These are phyloP conservation scores for Maniola hyperantus DNA, from an alignment of 2,888 invertebrate species.

Conservation along the genomic window DNA sequence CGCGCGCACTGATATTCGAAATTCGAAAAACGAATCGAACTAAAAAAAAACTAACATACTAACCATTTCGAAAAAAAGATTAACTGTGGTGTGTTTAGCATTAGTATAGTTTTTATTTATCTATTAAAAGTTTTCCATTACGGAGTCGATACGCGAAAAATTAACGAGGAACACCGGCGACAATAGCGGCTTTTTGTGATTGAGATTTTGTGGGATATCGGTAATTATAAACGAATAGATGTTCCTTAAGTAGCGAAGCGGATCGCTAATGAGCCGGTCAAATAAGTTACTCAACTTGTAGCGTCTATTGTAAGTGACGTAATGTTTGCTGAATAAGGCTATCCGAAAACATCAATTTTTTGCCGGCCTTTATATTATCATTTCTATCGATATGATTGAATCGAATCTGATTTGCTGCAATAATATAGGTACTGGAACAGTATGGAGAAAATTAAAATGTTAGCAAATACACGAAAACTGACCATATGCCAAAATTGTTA, in stretches of 20 bases:
- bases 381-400: neutral
- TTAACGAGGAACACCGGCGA: constrained; percentile 60
- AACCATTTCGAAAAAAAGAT: constrained; percentile 54
- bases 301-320: constrained; percentile 38
- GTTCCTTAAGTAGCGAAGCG: constrained; percentile 15
- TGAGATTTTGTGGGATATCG: constrained; percentile 30
- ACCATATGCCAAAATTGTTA: too few relatives aligned
- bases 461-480: too few relatives aligned
- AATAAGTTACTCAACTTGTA: constrained; percentile 35
- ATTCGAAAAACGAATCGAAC: constrained; percentile 60
- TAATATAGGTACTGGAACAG: neutral
- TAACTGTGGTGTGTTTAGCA: constrained; percentile 51
- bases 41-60: constrained; percentile 59
- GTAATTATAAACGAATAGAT: constrained; percentile 19
- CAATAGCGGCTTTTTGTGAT: constrained; percentile 48
- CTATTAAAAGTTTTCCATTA: constrained; percentile 49
- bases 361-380: neutral
- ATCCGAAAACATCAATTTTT: constrained; percentile 15
- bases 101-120: constrained; percentile 38
- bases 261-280: constrained; percentile 32
- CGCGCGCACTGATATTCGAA: constrained; percentile 56
- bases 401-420: neutral
- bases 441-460: too few relatives aligned
- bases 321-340: constrained; percentile 29
- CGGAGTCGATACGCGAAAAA: constrained; percentile 64